Evolutionary conservation across 2,113 vertebrate species (phyloP), one percentile per base, ranked within the genome.

Genomic region (Tragelaphus imberbis): DNA sequence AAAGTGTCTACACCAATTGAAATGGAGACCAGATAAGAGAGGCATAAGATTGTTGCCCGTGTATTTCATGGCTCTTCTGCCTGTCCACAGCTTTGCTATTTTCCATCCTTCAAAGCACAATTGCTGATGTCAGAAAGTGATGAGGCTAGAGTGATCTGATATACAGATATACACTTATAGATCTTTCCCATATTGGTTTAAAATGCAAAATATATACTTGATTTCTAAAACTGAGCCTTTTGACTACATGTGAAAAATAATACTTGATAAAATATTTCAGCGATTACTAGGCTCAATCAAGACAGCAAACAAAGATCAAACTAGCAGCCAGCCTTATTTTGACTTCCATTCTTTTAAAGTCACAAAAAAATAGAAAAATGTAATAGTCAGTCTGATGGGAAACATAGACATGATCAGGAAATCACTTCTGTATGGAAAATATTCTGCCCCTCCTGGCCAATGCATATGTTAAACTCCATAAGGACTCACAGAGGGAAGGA

Each of bases 241-340:
- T 84, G 8, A 71, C 91, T 84, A 47, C 30, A 96, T 40, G 79
- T 58, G 27, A 59, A 89, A 92, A 96, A 68, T 61, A 53, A 75
- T 17, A 84, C 36, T 86, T 21, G 61, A 28, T 53, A 88, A 97
- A 68, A 55, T 56, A 58, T 33, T 88, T 96, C 49, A 88, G 55
- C 56, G 33, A 88, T 88, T n/a, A 93, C 27, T 8, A 90, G 47
- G 40, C 6, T 91, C 71, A 86, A 56, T 58, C 47, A 81, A 92
- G 25, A 86, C 56, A 71, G n/a, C 28, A 96, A 88, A 84, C 47
- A 91, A 58, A 93, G 93, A 36, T 51, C 27, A 92, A 97, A 82
- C 59, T 56, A 92, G n/a, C 6, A 90, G 33, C n/a, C n/a, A n/a
- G n/a, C 10, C 44, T 86, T 75, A 40, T 59, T 96, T 71, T 87